Percentiles rank a stretch among this genome's conserved stretches.
These are phyloP conservation scores for Anolis sagrei DNA, from an alignment of 2,113 vertebrate species.

Conservation along the genomic window DNA sequence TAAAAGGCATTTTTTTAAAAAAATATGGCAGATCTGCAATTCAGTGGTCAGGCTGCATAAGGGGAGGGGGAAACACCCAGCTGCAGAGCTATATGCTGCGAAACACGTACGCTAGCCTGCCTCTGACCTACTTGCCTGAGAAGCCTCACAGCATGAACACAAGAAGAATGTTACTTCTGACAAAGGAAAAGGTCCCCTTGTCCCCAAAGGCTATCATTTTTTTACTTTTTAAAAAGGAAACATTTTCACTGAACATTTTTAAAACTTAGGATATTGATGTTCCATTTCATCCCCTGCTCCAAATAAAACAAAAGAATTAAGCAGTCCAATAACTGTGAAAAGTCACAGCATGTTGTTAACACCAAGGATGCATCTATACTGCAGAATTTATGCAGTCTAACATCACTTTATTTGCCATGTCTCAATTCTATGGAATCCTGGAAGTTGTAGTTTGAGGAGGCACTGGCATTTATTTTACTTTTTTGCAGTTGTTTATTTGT, in stretches of 20 bases:
- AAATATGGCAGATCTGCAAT: constrained; percentile 3
- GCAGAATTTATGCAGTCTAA: too few species aligned
- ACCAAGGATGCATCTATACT: too few species aligned
- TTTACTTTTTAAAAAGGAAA: background rate
- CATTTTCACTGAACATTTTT: background rate
- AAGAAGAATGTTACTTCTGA: constrained; percentile 42
- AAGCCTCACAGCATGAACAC: constrained; percentile 47
- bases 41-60: accelerated
- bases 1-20: background rate
- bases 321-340: background rate
- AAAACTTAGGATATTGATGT: background rate
- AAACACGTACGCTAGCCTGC: constrained; percentile 65
- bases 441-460: too few species aligned
- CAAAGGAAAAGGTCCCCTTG: constrained; percentile 6
- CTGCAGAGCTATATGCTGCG: constrained; percentile 56
- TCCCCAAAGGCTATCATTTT: constrained; percentile 25
- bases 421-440: too few species aligned
- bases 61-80: background rate
- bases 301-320: background rate
- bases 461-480: too few species aligned
- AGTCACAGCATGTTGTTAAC: background rate
- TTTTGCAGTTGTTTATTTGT: too few species aligned
- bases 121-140: constrained; percentile 66
- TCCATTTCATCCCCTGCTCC: background rate
- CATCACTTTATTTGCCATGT: too few species aligned